Evolutionary conservation across 2,113 vertebrate species (phyloP), one percentile per base, ranked within the genome.

Genomic region (Chionodraco myersi): DNA sequence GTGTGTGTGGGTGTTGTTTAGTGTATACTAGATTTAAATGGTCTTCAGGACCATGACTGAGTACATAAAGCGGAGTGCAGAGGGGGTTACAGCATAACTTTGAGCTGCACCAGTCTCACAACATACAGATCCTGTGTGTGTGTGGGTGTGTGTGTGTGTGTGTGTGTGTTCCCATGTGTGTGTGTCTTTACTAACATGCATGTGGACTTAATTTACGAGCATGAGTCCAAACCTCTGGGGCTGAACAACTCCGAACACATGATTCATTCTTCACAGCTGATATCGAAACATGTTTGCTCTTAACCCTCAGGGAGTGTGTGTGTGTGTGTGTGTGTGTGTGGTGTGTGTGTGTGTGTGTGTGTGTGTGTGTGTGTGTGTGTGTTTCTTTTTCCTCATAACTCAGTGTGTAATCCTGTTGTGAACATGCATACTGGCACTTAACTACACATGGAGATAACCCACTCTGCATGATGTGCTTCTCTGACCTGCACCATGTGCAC

Each of bases 211-310:
- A 65, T 57, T 64, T n/a, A 63, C 53, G 34, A 53, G 59, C 49
- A 30, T 75, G 49, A 73, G n/a, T n/a, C 61, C 21, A 48, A 48
- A 48, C 68, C 68, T 30, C 18, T 36, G 44, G 72, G 61, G 65
- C 41, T 41, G 56, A 30, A 48, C 72, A 47, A 47, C 51, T 45
- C 51, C 21, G 54, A 65, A 65, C 34, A 47, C 15, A n/a, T 21
- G 62, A 58, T 66, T 66, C 62, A 57, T 75, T 48, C 62, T 21
- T 57, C 61, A 65, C 68, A 71, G 54, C 26, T 65, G 36, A 47
- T 75, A 57, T 70, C 41, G 47, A 72, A 30, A 72, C 62, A 75
- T 48, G 44, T 58, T 66, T 57, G 62, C 44, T 58, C 16, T 57
- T 62, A 57, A 21, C 23, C 23, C 8, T 49, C 16, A 10, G 41